phyloP scores from a whole-genome alignment of 2,113 vertebrate genomes.

The Xiphorhynchus elegans region DNA sequence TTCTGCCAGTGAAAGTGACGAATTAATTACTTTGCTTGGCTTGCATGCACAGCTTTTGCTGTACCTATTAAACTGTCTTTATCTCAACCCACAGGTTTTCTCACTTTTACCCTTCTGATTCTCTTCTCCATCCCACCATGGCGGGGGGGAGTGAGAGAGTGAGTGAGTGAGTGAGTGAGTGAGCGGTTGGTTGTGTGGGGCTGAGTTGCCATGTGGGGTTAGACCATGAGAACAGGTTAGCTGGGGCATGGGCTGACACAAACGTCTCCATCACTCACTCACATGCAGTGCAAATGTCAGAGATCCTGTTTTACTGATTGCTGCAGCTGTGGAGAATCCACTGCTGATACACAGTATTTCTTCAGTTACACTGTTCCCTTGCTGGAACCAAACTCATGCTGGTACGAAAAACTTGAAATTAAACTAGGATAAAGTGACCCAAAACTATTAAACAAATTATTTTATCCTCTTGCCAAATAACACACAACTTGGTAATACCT shows the following conservation, averaged over 20 bases:
- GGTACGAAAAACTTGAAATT: background rate
- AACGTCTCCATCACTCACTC: background rate
- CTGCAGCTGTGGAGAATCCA: background rate
- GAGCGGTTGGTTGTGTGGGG: background rate
- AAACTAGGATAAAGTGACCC: background rate
- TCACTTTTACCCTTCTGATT: background rate
- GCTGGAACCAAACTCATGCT: background rate
- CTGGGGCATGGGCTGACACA: background rate
- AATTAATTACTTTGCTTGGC: background rate
- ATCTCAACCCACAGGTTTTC: rapidly evolving
- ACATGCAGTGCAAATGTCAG: background rate
- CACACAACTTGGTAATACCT: background rate
- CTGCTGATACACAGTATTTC: background rate
- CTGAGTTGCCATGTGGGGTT: background rate
- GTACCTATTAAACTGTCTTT: background rate
- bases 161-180: background rate
- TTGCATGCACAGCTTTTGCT: background rate
- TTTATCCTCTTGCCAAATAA: background rate
- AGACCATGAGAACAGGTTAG: background rate
- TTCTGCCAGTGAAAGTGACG: background rate
- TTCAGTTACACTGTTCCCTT: background rate
- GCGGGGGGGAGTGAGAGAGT: no score
- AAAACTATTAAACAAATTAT: background rate
- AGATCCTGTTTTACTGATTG: background rate
- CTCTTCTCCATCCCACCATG: background rate